These are phyloP conservation scores for Herminia tarsipennalis DNA, from an alignment of 2,888 invertebrate species.

Conservation along the genomic window DNA sequence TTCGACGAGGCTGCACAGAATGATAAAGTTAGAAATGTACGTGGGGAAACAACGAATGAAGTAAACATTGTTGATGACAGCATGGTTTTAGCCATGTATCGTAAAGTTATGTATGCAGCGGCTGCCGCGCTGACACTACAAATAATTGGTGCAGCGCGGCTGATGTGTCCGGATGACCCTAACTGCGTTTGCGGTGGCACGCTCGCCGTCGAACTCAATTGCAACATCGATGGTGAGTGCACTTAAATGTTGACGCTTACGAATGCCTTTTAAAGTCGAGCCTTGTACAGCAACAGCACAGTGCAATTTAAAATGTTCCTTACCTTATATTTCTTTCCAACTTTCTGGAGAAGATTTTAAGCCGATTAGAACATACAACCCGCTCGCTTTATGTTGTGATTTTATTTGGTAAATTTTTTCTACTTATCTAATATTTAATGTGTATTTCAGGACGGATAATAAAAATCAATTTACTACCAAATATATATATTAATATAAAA, in stretches of 20 bases:
- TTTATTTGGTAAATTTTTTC: conserved; percentile 5
- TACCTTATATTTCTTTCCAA: conserved; percentile 2
- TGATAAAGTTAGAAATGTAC: conserved; percentile 35
- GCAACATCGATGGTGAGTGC: conserved; percentile 81
- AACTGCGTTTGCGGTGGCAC: conserved; percentile 82
- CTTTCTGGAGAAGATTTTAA: conserved; percentile 13
- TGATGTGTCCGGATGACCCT: conserved; percentile 77
- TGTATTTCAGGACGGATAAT: conserved; percentile 72
- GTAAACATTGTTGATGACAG: conserved; percentile 45
- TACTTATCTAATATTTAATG: conserved; percentile 14
- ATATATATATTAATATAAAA: conserved; percentile 75
- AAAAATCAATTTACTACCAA: conserved; percentile 74
- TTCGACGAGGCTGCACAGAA: conserved; percentile 29
- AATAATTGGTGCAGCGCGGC: conserved; percentile 70
- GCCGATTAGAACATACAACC: conserved; percentile 20
- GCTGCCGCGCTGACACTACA: conserved; percentile 67
- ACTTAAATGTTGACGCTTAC: conserved; percentile 49
- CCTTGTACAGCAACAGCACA: conserved; percentile 7
- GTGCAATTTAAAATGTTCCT: conserved; percentile 16
- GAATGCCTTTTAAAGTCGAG: conserved; percentile 45
- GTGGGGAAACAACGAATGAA: conserved; percentile 36
- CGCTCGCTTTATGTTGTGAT: conserved; percentile 10
- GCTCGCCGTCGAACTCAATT: conserved; percentile 78
- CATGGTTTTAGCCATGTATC: conserved; percentile 58
- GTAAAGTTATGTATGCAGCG: conserved; percentile 64